phyloP scores from a whole-genome alignment of 2,113 vertebrate genomes.

The Eurypyga helias region DNA sequence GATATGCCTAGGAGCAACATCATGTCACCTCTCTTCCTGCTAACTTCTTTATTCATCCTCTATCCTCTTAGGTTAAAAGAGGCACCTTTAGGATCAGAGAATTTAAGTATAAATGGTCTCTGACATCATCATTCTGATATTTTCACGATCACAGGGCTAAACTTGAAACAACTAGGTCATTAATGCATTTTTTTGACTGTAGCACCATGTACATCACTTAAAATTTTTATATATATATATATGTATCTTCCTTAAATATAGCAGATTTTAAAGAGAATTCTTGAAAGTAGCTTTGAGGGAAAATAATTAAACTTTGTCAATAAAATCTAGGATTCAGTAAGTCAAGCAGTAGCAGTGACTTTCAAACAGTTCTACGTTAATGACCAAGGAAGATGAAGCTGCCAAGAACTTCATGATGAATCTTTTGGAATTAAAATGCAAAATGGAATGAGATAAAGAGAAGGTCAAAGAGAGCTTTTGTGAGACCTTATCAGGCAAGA shows the following conservation, averaged over 20 bases:
- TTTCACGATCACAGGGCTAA: background rate
- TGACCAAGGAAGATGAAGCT: background rate
- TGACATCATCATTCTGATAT: background rate
- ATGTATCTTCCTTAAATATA: background rate
- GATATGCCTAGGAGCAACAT: background rate
- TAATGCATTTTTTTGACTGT: background rate
- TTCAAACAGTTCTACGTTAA: background rate
- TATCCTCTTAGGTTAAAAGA: background rate
- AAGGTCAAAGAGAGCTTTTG: background rate
- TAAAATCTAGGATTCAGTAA: background rate
- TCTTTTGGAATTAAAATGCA: background rate
- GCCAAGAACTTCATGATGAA: background rate
- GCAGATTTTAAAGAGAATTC: background rate
- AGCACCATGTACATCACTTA: background rate
- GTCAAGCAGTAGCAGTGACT: background rate
- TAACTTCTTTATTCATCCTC: background rate
- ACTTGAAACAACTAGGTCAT: background rate
- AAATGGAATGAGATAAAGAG: background rate
- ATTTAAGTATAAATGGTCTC: background rate
- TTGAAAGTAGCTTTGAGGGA: background rate
- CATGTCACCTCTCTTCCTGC: background rate
- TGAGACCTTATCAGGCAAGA: constrained; percentile 4
- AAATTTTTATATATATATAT: background rate
- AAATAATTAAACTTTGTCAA: background rate
- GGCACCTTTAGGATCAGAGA: background rate